Base-by-base conservation (phyloP, 2,797 vertebrate genomes). In the Rhinella marina region DNA sequence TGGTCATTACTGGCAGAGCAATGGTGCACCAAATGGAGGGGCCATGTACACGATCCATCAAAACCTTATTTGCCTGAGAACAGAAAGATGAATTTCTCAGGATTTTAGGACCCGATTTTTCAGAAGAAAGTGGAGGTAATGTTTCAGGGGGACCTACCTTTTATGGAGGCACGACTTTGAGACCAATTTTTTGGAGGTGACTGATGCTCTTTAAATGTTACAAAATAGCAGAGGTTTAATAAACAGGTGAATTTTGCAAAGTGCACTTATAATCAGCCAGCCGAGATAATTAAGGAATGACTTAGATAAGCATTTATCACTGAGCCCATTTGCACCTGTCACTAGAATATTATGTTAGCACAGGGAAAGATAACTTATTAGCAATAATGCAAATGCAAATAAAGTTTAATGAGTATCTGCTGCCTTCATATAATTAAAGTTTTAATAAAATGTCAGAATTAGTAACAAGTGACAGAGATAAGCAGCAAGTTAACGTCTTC, bases 271-370 rank as follows among this genome's bases (percentile, higher is more conserved):
- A 57, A 62, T 54, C 32, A 61, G 27, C 73, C 50, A 72, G 50
- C 59, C 81, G 78, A 70, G 82, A 88, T 81, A 79, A 88, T 80
- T 85, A 81, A 61, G 64, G 56, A 85, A 87, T 88, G n/a, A 83
- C 73, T 57, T 50, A 80, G 57, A 81, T 85, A 85, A 81, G 50
- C 82, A 88, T 88, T 85, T 73, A 88, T 88, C 92, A 88, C 64
- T 6, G 50, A 84, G 78, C 90, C 91, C 90, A 92, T 95, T 93
- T 91, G 88, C 91, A 89, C 91, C 73, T 79, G 85, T 11, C 91
- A 88, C 29, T n/a, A 23, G 54, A 27, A 84, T 80, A 66, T 84
- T 84, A 79, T 84, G 75, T 84, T 84, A 84, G 76, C 73, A 76
- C 81, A 72, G 82, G 61, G 41, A 84, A 73, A 82, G 82, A 77